Evolutionary conservation across 1,140 invertebrate genomes (phyloP), one percentile per base, ranked within the genome.

Genomic region (Aculops lycopersici): DNA sequence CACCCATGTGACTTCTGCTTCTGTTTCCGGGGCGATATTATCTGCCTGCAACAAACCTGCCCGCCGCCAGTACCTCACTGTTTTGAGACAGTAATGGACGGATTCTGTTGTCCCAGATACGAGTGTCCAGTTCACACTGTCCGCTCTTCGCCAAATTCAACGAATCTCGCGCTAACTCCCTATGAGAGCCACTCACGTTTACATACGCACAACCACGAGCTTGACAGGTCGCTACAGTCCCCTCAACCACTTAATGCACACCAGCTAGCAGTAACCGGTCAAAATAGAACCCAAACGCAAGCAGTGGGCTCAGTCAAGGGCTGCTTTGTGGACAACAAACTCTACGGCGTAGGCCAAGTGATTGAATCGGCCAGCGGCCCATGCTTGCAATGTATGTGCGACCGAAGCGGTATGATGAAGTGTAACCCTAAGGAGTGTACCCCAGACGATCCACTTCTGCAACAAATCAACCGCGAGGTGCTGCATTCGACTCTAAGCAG

Each of bases 1-100:
- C 77, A 88, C 61, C 77, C 80, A 20, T 88, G 81, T 53, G 79
- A 86, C 52, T 88, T 86, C 63, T 88, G 81, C 58, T 88, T 88
- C 70, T 88, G 81, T 63, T 88, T 86, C 64, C 67, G 80, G 57
- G 79, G 45, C 5, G 81, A 86, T 52, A 84, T 88, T 46, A 86
- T 88, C 47, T 88, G 81, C 50, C 59, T 88, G 35, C 79, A 86
- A 58, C 81, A 88, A 55, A 80, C 76, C 50, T 88, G 81, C 59
- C 81, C 81, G 39, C 79, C 79, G 20, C 81, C 81, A 37, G 81
- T 84, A 47, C 67, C 71, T 35, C 72, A 72, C 20, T 88, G 81
- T 51, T 72, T 73, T 52, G 74, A 83, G 55, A 79, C 84, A 58
- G 70, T 74, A 4, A 86, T 88, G 48, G 65, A 67, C 52, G 80